Conservation (phyloP, 2,888 invertebrate species). For the Stomorhina lunata region DNA sequence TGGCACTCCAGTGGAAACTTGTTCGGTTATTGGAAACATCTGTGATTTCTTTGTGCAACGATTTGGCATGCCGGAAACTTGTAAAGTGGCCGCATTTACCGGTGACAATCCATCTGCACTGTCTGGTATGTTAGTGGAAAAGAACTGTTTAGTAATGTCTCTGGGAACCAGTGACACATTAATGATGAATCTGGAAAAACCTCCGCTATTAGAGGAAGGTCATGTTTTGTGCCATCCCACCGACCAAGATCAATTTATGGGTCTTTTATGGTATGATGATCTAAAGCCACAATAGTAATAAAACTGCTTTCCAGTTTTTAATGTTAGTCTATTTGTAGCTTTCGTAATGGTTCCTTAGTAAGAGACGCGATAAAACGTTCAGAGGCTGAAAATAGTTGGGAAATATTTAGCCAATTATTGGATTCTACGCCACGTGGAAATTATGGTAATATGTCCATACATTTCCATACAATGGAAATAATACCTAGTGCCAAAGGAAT, state of each 20-base stretch:
- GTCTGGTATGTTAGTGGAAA: slow-evolving; percentile 89
- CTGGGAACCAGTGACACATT: slow-evolving; percentile 97
- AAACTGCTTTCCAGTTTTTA: not conserved
- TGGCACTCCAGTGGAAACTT: slow-evolving; percentile 87
- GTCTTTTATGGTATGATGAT: slow-evolving; percentile 86
- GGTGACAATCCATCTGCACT: slow-evolving; percentile 96
- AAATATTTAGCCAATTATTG: slow-evolving; percentile 89
- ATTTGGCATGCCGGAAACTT: slow-evolving; percentile 90
- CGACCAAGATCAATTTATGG: slow-evolving; percentile 89
- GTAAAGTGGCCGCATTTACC: slow-evolving; percentile 92
- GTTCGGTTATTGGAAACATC: slow-evolving; percentile 86
- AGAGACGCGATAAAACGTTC: slow-evolving; percentile 89
- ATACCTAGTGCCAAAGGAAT: slow-evolving; percentile 83
- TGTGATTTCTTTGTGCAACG: slow-evolving; percentile 90
- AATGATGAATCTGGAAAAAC: slow-evolving; percentile 87
- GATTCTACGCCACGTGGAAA: slow-evolving; percentile 93
- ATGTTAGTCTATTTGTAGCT: slow-evolving; percentile 81
- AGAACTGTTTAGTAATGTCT: slow-evolving; percentile 92
- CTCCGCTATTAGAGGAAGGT: slow-evolving; percentile 87
- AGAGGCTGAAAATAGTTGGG: slow-evolving; percentile 90
- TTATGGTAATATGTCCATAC: slow-evolving; percentile 89
- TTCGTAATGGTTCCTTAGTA: slow-evolving; percentile 96
- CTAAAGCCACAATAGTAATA: not conserved
- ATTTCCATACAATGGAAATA: slow-evolving; percentile 83
- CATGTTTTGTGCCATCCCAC: slow-evolving; percentile 94